phyloP scores from a whole-genome alignment of 2,797 vertebrate species.

The Smutsia temminckii region DNA sequence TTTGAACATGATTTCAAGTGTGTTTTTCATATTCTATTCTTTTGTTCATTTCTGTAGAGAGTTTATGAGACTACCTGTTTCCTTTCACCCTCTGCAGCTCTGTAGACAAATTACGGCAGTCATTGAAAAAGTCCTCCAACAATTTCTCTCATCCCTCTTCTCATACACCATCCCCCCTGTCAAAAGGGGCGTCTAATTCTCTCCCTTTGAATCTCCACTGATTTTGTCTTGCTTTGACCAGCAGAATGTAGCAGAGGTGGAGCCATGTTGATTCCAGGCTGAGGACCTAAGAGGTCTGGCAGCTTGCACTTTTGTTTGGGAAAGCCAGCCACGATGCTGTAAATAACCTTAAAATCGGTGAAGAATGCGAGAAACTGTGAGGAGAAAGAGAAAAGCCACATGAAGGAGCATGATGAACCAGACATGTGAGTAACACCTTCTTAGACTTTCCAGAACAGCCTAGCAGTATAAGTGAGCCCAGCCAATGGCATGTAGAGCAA shows the following conservation, averaged over 20 bases:
- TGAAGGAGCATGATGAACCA: neutral
- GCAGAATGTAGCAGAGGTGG: neutral
- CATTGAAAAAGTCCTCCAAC: neutral
- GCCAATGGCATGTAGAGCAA: rapidly evolving
- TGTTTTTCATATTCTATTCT: neutral
- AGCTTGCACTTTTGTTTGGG: neutral
- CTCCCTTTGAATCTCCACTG: neutral
- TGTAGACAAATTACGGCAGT: neutral
- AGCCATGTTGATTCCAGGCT: rapidly evolving
- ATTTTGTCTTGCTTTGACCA: neutral
- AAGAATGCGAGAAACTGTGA: neutral
- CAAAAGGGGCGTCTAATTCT: neutral
- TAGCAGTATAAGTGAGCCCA: neutral
- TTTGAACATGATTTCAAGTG: neutral
- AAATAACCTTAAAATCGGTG: neutral
- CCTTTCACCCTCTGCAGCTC: neutral
- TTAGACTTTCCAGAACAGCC: neutral
- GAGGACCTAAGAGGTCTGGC: neutral
- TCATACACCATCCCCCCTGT: neutral
- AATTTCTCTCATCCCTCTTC: neutral
- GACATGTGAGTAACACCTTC: neutral
- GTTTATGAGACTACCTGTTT: neutral
- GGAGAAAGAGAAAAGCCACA: neutral
- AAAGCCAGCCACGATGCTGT: neutral
- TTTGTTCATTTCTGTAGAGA: neutral